A percentile compares a stretch with the other conserved stretches of the same genome.
These are phyloP conservation scores for Rhizomys pruinosus DNA, from an alignment of 2,113 vertebrate genomes.

Conservation along the genomic window DNA sequence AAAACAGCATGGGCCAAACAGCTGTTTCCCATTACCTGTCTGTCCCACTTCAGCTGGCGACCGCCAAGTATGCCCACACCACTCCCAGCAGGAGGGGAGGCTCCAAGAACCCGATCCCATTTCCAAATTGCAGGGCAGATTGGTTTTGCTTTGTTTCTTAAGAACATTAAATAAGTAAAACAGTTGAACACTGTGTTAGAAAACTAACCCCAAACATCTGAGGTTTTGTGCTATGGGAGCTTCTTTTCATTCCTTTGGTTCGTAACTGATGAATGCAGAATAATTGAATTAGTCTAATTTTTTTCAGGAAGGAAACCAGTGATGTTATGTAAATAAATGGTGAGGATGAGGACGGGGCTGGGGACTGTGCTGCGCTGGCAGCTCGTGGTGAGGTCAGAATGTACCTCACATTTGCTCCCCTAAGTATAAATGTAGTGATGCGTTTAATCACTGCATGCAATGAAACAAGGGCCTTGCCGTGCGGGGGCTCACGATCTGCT, in stretches of 20 bases:
- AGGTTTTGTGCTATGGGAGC: conserved; percentile 40
- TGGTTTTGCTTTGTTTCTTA: conserved; percentile 70
- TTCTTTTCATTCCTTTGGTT: conserved; percentile 75
- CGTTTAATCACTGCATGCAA: too few relatives aligned
- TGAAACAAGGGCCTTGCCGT: neutral
- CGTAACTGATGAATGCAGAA: conserved; percentile 71
- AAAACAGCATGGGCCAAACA: conserved; percentile 5
- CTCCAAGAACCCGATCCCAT: neutral
- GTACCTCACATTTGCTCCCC: neutral
- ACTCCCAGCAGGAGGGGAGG: neutral
- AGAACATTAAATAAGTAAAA: conserved; percentile 75
- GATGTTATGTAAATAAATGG: conserved; percentile 56
- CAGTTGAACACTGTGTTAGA: conserved; percentile 63
- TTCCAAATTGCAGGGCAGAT: conserved; percentile 61
- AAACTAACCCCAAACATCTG: conserved; percentile 72
- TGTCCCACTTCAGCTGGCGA: neutral
- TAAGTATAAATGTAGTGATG: neutral
- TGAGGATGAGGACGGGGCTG: neutral
- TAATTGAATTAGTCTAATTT: conserved; percentile 65
- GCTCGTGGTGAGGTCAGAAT: neutral
- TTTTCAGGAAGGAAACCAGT: conserved; percentile 47
- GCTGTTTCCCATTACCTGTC: conserved; percentile 73
- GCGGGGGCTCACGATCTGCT: neutral
- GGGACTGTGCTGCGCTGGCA: neutral
- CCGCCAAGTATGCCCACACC: conserved; percentile 53